Evolutionary conservation across 1,140 invertebrate genomes (phyloP).

Genomic region (Tetragnatha versicolor): DNA sequence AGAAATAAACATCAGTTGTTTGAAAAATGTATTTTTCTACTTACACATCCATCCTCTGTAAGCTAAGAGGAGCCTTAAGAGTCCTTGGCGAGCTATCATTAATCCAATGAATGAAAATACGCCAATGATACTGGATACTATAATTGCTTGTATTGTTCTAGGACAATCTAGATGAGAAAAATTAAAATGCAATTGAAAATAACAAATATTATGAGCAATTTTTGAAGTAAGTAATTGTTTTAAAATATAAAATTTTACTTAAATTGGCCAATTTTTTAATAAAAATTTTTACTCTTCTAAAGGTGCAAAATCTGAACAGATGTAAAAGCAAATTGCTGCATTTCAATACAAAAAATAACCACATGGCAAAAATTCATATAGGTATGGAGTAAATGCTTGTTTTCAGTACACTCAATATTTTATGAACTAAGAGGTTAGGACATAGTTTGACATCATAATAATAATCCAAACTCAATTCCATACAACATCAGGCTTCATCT

Average conservation of each 20-base stretch:
- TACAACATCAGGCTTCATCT: too few species aligned
- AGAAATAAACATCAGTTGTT: background rate
- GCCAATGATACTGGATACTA: conserved; percentile 61
- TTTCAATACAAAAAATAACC: too few species aligned
- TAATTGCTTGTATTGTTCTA: conserved; percentile 59
- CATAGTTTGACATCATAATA: too few species aligned
- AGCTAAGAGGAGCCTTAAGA: conserved; percentile 63
- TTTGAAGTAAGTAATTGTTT: conserved; percentile 10
- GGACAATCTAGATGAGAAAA: conserved; percentile 62
- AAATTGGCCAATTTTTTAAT: too few species aligned
- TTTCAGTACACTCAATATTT: too few species aligned
- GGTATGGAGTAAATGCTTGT: too few species aligned
- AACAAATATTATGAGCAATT: conserved; percentile 9
- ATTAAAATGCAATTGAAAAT: conserved; percentile 42
- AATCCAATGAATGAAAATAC: conserved; percentile 63
- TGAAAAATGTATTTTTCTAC: conserved; percentile 46
- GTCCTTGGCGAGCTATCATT: conserved; percentile 64
- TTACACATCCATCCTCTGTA: conserved; percentile 67
- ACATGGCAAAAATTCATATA: too few species aligned
- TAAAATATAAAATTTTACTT: background rate
- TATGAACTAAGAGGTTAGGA: too few species aligned
- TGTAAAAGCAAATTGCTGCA: too few species aligned
- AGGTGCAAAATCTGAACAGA: too few species aligned
- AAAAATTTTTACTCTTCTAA: background rate
- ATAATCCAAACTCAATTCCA: too few species aligned